phyloP scores from a whole-genome alignment of 2,888 invertebrate genomes.

The Limnephilus rhombicus region DNA sequence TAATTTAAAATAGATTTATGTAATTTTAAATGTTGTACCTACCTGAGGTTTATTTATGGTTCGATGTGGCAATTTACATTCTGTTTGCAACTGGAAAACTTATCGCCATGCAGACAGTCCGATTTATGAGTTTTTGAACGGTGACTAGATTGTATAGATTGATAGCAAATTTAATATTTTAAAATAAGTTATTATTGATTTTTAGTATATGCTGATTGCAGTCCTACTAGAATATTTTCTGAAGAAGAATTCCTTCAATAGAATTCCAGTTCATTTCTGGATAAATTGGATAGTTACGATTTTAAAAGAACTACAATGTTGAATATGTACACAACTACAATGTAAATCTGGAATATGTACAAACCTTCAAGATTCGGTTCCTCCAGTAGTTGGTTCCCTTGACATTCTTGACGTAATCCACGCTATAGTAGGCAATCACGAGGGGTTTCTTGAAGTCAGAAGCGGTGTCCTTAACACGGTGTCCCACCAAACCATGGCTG shows the following conservation, averaged over 20 bases:
- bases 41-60: background rate
- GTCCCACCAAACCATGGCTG: constrained; percentile 95
- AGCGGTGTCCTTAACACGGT: constrained; percentile 90
- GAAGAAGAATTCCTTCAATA: too few species aligned
- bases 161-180: background rate
- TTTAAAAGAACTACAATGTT: background rate
- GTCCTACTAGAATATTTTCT: too few species aligned
- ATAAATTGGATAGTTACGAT: background rate
- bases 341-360: background rate
- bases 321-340: too few species aligned
- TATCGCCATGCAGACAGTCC: background rate
- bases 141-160: background rate
- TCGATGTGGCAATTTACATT: too few species aligned
- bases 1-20: background rate
- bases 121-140: background rate
- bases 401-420: constrained; percentile 97
- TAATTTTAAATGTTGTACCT: background rate
- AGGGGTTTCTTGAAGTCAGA: constrained; percentile 93
- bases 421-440: constrained; percentile 93
- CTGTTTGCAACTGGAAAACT: background rate
- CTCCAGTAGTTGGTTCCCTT: constrained; percentile 99
- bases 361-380: constrained; percentile 93
- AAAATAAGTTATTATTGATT: background rate
- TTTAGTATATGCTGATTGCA: too few species aligned
- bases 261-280: too few species aligned